Evolutionary conservation across 2,888 invertebrate species (phyloP), one percentile per base, ranked within the genome.

Genomic region (Apamea anceps): DNA sequence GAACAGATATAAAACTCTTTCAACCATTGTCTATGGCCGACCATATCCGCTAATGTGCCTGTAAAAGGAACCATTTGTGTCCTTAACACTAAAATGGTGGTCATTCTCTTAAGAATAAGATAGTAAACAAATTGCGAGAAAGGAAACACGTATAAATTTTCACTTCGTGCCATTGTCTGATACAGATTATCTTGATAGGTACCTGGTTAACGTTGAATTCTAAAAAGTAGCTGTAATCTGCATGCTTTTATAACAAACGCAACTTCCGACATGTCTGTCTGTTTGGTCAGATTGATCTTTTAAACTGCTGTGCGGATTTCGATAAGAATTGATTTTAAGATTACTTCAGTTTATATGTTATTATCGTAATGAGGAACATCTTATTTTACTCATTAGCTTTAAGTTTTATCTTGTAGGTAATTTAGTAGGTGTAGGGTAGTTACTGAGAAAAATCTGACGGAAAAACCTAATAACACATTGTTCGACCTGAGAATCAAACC

Each of bases 181-280:
- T 85, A 76, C n/a, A 70, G 76, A 85, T 76, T 70, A 76, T 76
- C 85, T 85, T 45, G 85, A 37, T 83, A 62, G n/a, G 57, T 48
- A 28, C 15, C n/a, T 25, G 63, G 45, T n/a, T 42, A 37, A 45
- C 15, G 60, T 76, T 72, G n/a, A 73, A 70, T 84, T 81, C 65
- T 85, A 76, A 81, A 76, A 74, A 82, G 77, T 77, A 62, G 7
- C 21, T 37, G 45, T 37, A 71, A 73, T 75, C 85, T 73, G 65
- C 62, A 21, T 45, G 37, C 15, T 45, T 65, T 75, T 75, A 63
- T 15, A 70, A 70, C 37, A n/a, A 60, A 65, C 25, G 12, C 28
- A n/a, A 79, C 54, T 79, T 63, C 48, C 63, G 62, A 68, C 62
- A 48, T 57, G 54, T 63, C 45, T 62, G 32, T 48, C 25, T 32